phyloP scores from a whole-genome alignment of 2,888 invertebrate species.

The Macropis europaea region DNA sequence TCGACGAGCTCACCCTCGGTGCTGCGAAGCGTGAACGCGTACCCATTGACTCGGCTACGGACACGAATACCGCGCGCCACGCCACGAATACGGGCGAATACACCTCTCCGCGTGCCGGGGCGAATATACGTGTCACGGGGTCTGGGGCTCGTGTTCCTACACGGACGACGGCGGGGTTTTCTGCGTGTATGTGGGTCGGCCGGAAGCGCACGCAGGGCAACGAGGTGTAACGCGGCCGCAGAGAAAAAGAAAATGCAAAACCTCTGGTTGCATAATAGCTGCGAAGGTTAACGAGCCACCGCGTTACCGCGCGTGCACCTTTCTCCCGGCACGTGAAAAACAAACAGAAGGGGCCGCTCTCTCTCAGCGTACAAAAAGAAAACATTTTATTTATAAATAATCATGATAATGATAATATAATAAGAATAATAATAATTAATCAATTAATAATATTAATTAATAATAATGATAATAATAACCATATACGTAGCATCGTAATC shows the following conservation, averaged over 20 bases:
- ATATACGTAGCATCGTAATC: constrained; percentile 27
- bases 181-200: constrained; percentile 53
- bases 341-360: constrained; percentile 47
- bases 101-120: constrained; percentile 14
- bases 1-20: constrained; percentile 38
- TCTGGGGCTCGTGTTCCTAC: too few relatives aligned
- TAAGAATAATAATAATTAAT: constrained; percentile 31
- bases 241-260: constrained; percentile 50
- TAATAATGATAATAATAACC: constrained; percentile 27
- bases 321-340: constrained; percentile 53
- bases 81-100: constrained; percentile 14
- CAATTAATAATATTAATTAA: constrained; percentile 22
- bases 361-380: constrained; percentile 62
- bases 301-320: constrained; percentile 55
- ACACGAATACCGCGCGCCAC: constrained; percentile 12
- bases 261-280: constrained; percentile 47
- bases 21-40: constrained; percentile 23
- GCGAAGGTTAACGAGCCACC: constrained; percentile 61
- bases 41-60: constrained; percentile 45
- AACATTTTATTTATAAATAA: constrained; percentile 58
- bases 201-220: constrained; percentile 56
- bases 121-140: constrained; percentile 39
- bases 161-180: constrained; percentile 18
- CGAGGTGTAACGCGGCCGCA: constrained; percentile 51
- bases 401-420: constrained; percentile 18